Base-by-base conservation (phyloP, 2,888 invertebrate species). In the Nomada fucata region DNA sequence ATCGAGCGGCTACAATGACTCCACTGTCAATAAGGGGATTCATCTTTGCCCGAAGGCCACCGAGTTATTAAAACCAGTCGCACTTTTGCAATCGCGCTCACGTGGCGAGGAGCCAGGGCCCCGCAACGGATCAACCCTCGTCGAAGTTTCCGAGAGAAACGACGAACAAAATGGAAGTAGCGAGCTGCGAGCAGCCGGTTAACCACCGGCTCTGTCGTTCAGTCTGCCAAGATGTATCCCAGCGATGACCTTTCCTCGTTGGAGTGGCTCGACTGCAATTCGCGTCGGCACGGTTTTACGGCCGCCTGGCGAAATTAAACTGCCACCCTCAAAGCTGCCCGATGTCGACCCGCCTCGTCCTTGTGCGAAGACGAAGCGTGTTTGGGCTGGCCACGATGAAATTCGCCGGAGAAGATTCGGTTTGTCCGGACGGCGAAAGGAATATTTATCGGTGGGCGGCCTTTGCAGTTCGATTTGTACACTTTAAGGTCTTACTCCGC, bases 281-380 rank as follows among this genome's bases (percentile, higher is more conserved):
- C 61, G 20, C 55, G 70, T 69, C 76, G 69, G 79, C 65, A 18
- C 60, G 63, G 84, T 76, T 86, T 87, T 87, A 87, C 79, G 76
- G 76, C 79, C 83, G 59, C 63, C 71, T 61, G 71, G 78, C 84
- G 83, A 88, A 88, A 88, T 88, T 86, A 85, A 88, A 88, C 85
- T 85, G 86, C 88, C 88, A 86, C 83, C 87, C 87, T 87, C 84
- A 78, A 83, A 69, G 76, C 76, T 61, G 75, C 13, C 80, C 74
- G 78, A 61, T 67, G 65, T 74, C 74, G 70, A 50, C 67, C 20
- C 67, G 73, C 60, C 20, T 63, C 20, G 68, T 69, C 69, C n/a
- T 26, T 68, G 42, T 20, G 42, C 63, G 15, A 26, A 18, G 64
- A 26, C 15, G 61, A 63, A 72, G 18, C 20, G 67, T 61, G 44